phyloP scores from a whole-genome alignment of 2,888 invertebrate species.

The Aphodius sticticus region DNA sequence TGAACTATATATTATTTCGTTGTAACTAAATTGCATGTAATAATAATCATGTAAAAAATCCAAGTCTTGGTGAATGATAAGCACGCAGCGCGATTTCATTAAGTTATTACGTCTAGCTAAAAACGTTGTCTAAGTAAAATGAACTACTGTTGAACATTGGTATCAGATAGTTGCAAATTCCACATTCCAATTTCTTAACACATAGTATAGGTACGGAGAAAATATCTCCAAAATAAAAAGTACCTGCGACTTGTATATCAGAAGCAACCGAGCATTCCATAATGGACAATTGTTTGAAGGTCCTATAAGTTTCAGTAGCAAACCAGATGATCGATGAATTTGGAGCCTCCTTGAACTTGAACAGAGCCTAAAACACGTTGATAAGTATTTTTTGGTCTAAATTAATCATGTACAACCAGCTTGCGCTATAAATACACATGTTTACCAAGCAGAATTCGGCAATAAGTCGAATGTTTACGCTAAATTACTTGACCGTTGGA shows the following conservation, averaged over 20 bases:
- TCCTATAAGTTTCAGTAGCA: conserved; percentile 55
- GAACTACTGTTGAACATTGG: too few relatives aligned
- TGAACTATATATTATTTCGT: too few relatives aligned
- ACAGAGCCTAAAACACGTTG: conserved; percentile 50
- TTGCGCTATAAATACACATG: background rate
- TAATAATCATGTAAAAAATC: too few relatives aligned
- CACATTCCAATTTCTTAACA: too few relatives aligned
- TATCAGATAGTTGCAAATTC: too few relatives aligned
- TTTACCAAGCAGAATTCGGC: background rate
- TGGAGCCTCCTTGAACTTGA: conserved; percentile 53
- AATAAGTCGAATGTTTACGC: background rate
- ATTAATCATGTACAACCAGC: background rate
- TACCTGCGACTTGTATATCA: conserved; percentile 58
- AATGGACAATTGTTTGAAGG: conserved; percentile 42
- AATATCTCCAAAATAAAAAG: conserved; percentile 9
- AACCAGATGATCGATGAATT: conserved; percentile 59
- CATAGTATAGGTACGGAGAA: background rate
- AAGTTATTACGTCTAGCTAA: too few relatives aligned
- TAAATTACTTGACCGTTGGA: background rate
- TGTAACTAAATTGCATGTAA: too few relatives aligned
- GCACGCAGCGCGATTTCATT: too few relatives aligned
- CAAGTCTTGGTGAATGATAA: too few relatives aligned
- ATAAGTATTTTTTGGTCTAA: background rate
- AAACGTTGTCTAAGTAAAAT: too few relatives aligned
- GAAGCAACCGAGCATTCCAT: conserved; percentile 54